Base-by-base conservation (phyloP, 1,140 invertebrate genomes). In the Antheraea mylitta region DNA sequence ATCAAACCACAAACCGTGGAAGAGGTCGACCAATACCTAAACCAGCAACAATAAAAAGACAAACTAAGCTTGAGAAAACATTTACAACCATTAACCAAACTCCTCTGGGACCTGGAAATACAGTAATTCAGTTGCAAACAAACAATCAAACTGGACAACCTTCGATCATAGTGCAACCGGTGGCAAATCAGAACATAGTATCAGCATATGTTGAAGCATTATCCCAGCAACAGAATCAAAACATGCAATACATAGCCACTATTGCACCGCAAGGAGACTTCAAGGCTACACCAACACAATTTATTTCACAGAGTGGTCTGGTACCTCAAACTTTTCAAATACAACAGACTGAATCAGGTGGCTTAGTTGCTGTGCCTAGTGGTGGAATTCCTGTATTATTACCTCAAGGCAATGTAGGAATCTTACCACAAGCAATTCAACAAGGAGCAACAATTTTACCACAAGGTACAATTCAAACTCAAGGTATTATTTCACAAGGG, bases 191-290 rank as follows among this genome's bases (percentile, higher is more conserved):
- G 63, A 95, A 94, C 74, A 93, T 95, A 70, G 93, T 96, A 89
- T 95, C 95, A 3, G 95, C 95, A 4, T 96, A 95, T 86, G 94
- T 96, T 0, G 95, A 96, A 76, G 93, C 95, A 3, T 88, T 95
- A 74, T 95, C 95, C 60, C 94, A 94, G 73, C 94, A 95, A 68
- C 93, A 95, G 30, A 94, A 94, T 68, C 94, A 95, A 77, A 95
- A 94, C 83, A 90, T 96, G 79, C 95, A 96, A 78, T 96, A 96
- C 68, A 94, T 96, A 63, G 94, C 95, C n/a, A 94, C 95, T 8
- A 94, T 95, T 71, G 93, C 94, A 79, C 92, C 94, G 75, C 87
- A 95, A 93, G 75, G 82, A 78, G 76, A 92, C 18, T 94, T 93
- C 68, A 94, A 95, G 75, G 92, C 93, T 22, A 82, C 84, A 13